Conservation (phyloP, 2,113 vertebrate species). For the Parus major region DNA sequence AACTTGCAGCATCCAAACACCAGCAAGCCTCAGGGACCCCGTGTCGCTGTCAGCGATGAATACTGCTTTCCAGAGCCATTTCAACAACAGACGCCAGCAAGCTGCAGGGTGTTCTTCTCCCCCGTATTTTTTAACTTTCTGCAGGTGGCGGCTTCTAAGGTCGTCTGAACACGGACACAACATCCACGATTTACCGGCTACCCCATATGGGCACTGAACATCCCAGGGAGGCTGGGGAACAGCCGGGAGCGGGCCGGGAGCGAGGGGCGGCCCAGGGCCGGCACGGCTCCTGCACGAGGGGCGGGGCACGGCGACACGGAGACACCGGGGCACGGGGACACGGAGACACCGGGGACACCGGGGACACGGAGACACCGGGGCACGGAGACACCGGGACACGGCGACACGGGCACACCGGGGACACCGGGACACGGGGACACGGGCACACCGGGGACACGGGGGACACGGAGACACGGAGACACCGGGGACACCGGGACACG, state of each 20-base stretch:
- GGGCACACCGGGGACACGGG: too few species aligned
- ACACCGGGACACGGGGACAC: too few species aligned
- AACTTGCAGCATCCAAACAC: not conserved
- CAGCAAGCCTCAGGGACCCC: not conserved
- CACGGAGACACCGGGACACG: too few species aligned
- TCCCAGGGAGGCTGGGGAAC: accelerated
- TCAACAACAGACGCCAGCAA: not conserved
- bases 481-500: too few species aligned
- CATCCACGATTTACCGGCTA: accelerated
- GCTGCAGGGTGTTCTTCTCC: accelerated
- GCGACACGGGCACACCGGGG: too few species aligned
- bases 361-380: too few species aligned
- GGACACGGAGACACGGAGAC: too few species aligned
- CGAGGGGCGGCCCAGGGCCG: too few species aligned
- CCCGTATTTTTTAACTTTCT: accelerated
- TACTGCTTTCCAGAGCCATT: not conserved
- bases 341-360: not conserved
- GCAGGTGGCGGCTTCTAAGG: not conserved
- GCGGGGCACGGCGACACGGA: not conserved
- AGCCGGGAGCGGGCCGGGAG: too few species aligned
- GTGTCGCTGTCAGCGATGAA: accelerated
- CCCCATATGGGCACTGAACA: accelerated
- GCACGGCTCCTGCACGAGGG: not conserved
- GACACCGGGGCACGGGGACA: too few species aligned
- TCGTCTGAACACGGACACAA: accelerated